Percentiles rank a stretch among this genome's conserved stretches.
Conservation (phyloP, 64 coral and sea anemone species). For the Actinia tenebrosa region DNA sequence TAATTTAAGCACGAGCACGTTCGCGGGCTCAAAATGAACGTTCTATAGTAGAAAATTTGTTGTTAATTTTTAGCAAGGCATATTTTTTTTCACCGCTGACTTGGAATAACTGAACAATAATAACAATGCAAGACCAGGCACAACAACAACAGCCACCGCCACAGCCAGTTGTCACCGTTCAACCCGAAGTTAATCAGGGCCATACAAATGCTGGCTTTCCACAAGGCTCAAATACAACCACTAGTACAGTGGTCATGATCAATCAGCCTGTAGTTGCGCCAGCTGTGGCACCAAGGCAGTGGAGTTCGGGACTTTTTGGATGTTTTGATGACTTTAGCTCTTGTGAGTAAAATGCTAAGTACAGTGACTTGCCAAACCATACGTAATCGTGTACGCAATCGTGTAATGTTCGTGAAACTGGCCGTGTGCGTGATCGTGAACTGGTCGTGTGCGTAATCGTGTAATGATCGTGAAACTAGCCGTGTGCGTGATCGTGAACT, state of each 20-base stretch:
- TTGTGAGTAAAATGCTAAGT: constrained; percentile 11
- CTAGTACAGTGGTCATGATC: constrained; percentile 6
- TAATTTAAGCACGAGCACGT: too few relatives aligned
- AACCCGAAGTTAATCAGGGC: background rate
- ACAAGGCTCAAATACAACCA: background rate
- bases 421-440: too few relatives aligned
- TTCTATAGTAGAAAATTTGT: too few relatives aligned
- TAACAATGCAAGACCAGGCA: background rate
- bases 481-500: too few relatives aligned
- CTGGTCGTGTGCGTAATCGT: too few relatives aligned
- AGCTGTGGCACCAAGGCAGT: background rate
- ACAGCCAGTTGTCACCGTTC: background rate
- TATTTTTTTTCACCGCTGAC: background rate
- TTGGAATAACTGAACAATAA: background rate
- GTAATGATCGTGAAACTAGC: too few relatives aligned
- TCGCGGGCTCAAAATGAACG: too few relatives aligned
- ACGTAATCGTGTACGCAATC: too few relatives aligned
- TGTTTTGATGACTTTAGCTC: constrained; percentile 29
- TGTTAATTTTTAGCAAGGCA: too few relatives aligned
- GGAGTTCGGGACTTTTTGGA: constrained; percentile 21
- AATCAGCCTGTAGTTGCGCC: background rate
- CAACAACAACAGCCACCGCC: too few relatives aligned
- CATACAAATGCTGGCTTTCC: background rate
- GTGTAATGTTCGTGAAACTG: too few relatives aligned
- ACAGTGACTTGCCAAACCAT: too few relatives aligned